These are phyloP conservation scores for Agapornis roseicollis DNA, from an alignment of 2,113 vertebrate species.

Conservation along the genomic window DNA sequence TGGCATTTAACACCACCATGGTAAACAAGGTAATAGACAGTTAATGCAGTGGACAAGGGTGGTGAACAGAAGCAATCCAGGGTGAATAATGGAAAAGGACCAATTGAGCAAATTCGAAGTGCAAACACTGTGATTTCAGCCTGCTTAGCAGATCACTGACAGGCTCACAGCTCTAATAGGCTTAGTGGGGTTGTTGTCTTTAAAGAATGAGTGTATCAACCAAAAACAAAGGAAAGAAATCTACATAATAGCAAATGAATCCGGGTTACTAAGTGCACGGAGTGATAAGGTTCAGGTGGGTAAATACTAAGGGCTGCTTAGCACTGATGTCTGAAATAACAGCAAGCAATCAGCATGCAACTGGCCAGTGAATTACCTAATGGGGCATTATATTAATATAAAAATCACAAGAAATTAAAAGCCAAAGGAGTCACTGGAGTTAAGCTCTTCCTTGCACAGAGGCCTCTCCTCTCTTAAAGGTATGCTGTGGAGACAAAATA, in stretches of 20 bases:
- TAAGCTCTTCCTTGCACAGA: not conserved
- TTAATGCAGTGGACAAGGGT: slow-evolving; percentile 63
- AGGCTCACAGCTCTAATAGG: not conserved
- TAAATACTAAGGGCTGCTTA: slow-evolving; percentile 49
- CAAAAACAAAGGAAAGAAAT: not conserved
- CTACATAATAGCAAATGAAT: slow-evolving; percentile 6
- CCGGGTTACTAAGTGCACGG: slow-evolving; percentile 13
- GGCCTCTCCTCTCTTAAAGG: not conserved
- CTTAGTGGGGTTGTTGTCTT: slow-evolving; percentile 21
- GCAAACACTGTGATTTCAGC: slow-evolving; percentile 68
- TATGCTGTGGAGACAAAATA: fast-evolving
- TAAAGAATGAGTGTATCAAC: not conserved
- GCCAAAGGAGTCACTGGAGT: not conserved
- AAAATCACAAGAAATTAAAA: not conserved
- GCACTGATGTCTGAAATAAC: not conserved
- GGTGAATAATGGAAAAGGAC: slow-evolving; percentile 66
- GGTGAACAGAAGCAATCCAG: slow-evolving; percentile 44
- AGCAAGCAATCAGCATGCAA: not conserved
- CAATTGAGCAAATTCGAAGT: slow-evolving; percentile 64
- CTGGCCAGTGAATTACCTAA: not conserved
- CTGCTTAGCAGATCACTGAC: not conserved
- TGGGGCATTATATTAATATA: not conserved
- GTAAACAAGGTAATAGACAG: slow-evolving; percentile 71
- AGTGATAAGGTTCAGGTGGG: slow-evolving; percentile 48
- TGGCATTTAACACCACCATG: not conserved